These are phyloP conservation scores for Dermochelys coriacea DNA, from an alignment of 2,797 vertebrate species.

Conservation along the genomic window DNA sequence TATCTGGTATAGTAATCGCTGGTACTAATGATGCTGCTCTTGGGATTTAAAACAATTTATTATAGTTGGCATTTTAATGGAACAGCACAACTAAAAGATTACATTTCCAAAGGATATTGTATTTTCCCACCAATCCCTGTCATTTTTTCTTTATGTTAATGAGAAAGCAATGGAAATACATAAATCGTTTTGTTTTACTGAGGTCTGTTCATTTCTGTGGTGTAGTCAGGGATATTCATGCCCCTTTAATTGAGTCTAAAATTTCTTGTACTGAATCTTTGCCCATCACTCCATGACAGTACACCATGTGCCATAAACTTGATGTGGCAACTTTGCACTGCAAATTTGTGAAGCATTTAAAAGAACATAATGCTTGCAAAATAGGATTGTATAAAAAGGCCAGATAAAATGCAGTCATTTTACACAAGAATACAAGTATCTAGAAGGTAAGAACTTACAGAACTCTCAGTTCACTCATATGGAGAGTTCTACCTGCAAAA, in stretches of 20 bases:
- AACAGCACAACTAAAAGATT: conserved; percentile 21
- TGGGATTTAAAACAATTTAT: not conserved
- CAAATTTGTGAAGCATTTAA: not conserved
- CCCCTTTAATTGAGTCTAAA: conserved; percentile 22
- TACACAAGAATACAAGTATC: not conserved
- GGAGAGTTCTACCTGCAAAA: conserved; percentile 24
- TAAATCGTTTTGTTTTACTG: conserved; percentile 25
- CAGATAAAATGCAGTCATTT: conserved; percentile 24
- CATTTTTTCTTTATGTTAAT: not conserved
- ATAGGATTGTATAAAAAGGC: not conserved
- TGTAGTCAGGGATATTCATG: not conserved
- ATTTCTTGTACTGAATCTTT: conserved; percentile 18
- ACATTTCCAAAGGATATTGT: not conserved
- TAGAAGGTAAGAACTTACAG: not conserved
- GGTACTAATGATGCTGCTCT: not conserved
- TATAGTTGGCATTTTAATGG: not conserved
- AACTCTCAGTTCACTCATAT: conserved; percentile 33
- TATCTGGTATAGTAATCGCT: not conserved
- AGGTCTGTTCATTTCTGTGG: not conserved
- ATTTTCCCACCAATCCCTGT: not conserved
- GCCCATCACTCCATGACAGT: not conserved
- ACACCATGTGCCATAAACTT: conserved; percentile 14
- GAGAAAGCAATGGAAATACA: not conserved
- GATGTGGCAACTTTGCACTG: not conserved
- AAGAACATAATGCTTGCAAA: not conserved